Percentiles rank a stretch among this genome's conserved stretches.
phyloP scores from a whole-genome alignment of 2,113 vertebrate species.

The Oreochromis niloticus region DNA sequence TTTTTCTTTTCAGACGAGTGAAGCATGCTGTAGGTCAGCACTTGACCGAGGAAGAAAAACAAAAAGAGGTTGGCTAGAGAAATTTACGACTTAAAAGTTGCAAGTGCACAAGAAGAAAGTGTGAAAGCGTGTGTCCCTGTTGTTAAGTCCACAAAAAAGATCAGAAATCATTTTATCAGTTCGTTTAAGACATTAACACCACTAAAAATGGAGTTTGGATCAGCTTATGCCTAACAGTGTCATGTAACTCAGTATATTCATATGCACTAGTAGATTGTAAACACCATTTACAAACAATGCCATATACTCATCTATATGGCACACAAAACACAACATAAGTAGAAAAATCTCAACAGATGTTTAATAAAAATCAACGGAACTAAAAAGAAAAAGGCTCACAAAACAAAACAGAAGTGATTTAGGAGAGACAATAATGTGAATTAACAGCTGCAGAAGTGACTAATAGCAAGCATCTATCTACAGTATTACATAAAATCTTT shows the following conservation, averaged over 20 bases:
- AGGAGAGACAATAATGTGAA: background rate
- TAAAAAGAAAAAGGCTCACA: background rate
- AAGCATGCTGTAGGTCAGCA: background rate
- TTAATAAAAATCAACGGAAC: background rate
- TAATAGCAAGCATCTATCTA: background rate
- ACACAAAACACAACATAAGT: background rate
- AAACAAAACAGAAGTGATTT: background rate
- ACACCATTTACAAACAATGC: background rate
- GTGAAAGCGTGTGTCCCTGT: background rate
- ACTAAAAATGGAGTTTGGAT: background rate
- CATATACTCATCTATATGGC: background rate
- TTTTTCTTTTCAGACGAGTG: constrained; percentile 17
- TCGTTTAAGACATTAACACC: background rate
- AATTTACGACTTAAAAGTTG: background rate
- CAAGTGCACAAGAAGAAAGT: background rate
- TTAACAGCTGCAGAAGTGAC: background rate
- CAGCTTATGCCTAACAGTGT: background rate
- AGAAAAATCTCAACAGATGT: background rate
- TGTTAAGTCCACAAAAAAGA: background rate
- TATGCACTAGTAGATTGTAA: background rate
- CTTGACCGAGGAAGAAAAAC: background rate
- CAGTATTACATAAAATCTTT: background rate
- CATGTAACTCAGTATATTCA: background rate
- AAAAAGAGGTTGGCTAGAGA: background rate
- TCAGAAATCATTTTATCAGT: background rate